A percentile compares a stretch with the other conserved stretches of the same genome.
These are phyloP conservation scores for Lochmaea capreae DNA, from an alignment of 2,888 invertebrate species.

Conservation along the genomic window DNA sequence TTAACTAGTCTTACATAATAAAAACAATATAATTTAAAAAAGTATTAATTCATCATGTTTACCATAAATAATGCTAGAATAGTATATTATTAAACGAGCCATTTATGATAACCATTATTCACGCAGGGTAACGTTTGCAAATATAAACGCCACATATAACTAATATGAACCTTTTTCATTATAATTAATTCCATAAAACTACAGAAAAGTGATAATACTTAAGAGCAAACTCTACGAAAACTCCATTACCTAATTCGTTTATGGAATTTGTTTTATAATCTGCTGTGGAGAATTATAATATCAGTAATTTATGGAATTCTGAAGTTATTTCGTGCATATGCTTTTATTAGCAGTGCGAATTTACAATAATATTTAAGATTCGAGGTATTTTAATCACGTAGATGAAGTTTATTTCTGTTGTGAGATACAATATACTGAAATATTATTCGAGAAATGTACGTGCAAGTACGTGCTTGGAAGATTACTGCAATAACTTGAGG, in stretches of 20 bases:
- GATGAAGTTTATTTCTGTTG: neutral
- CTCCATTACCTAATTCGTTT: neutral
- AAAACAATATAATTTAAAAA: neutral
- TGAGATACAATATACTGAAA: slow-evolving; percentile 2
- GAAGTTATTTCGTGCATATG: neutral
- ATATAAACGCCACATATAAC: neutral
- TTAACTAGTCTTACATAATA: too few species aligned
- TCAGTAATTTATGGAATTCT: neutral
- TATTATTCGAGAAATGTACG: neutral
- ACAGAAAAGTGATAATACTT: neutral
- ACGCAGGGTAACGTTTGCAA: too few species aligned
- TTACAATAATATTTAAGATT: neutral
- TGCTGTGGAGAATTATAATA: neutral
- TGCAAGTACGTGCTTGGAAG: neutral
- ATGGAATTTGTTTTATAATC: neutral
- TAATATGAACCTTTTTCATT: neutral
- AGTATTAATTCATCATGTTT: too few species aligned
- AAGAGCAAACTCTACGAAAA: neutral
- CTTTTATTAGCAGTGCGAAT: neutral
- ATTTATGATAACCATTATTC: too few species aligned
- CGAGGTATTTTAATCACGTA: slow-evolving; percentile 12
- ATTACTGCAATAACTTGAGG: slow-evolving; percentile 10
- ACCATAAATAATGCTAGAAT: too few species aligned
- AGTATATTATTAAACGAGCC: too few species aligned
- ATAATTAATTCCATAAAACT: neutral